Evolutionary conservation across 1,140 invertebrate species (phyloP).

Genomic region (Drosophila ficusphila): DNA sequence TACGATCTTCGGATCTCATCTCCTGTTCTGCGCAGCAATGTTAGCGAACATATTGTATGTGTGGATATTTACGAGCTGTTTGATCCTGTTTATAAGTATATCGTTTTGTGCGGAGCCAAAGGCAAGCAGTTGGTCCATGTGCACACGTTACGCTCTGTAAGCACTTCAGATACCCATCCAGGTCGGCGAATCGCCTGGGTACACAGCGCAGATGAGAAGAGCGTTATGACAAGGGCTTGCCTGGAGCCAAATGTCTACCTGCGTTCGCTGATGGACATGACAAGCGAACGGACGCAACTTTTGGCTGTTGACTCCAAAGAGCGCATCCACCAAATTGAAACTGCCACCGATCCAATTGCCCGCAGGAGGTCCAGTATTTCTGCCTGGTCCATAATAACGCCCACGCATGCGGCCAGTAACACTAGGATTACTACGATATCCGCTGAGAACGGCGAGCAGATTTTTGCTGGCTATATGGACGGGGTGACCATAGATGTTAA

Average conservation of each 20-base stretch:
- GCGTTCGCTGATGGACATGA: constrained; percentile 42
- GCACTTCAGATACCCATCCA: not conserved
- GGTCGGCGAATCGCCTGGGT: constrained; percentile 48
- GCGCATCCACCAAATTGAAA: constrained; percentile 63
- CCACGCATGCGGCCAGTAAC: constrained; percentile 17
- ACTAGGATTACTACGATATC: constrained; percentile 53
- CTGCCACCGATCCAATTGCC: not conserved
- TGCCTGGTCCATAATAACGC: constrained; percentile 55
- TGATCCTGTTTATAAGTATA: constrained; percentile 59
- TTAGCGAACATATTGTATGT: constrained; percentile 74
- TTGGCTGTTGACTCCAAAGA: constrained; percentile 64
- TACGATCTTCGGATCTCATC: constrained; percentile 50
- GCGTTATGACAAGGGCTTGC: constrained; percentile 7
- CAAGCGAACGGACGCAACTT: constrained; percentile 22
- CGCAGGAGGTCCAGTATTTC: constrained; percentile 11
- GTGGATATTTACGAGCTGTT: constrained; percentile 67
- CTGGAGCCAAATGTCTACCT: constrained; percentile 62
- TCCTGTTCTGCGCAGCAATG: constrained; percentile 60
- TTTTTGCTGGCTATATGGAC: constrained; percentile 55
- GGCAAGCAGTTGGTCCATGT: constrained; percentile 59
- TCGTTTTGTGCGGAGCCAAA: constrained; percentile 65
- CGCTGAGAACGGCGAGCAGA: constrained; percentile 17
- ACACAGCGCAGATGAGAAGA: constrained; percentile 42
- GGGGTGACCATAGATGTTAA: constrained; percentile 53
- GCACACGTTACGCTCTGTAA: constrained; percentile 41